Percentiles rank a stretch among this genome's conserved stretches.
Conservation (phyloP, 2,113 vertebrate genomes). For the Camelus dromedarius region DNA sequence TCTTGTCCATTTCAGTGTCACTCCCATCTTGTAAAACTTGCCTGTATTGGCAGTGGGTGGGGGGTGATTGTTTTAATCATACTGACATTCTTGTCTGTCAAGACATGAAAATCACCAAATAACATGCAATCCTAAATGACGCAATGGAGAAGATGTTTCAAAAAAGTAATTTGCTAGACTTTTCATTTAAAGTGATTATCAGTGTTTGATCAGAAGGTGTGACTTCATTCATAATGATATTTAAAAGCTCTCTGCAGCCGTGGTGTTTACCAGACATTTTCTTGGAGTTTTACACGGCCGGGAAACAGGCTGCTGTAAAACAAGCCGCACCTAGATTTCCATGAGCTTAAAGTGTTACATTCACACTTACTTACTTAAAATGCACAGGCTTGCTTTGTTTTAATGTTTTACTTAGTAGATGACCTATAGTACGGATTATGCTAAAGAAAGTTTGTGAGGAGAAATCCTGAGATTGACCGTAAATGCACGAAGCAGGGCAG, state of each 20-base stretch:
- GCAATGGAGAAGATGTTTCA: neutral
- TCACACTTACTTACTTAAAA: too few species aligned
- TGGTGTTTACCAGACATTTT: neutral
- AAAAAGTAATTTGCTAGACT: neutral
- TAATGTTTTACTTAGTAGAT: too few species aligned
- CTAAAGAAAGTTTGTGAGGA: too few species aligned
- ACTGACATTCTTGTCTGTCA: neutral
- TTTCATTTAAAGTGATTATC: neutral
- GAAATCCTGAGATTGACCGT: too few species aligned
- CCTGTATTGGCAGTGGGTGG: neutral
- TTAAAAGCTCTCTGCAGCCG: neutral
- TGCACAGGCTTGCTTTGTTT: too few species aligned
- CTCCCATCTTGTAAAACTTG: neutral
- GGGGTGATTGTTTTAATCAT: neutral
- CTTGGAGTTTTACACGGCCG: neutral
- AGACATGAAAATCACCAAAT: neutral
- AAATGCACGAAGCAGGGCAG: too few species aligned
- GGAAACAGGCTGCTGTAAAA: too few species aligned
- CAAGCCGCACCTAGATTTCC: too few species aligned
- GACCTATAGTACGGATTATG: too few species aligned
- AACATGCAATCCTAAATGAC: neutral
- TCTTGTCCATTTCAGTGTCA: neutral
- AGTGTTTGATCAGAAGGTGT: neutral
- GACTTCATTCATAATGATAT: neutral
- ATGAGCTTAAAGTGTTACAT: too few species aligned